Conservation (phyloP, 1,140 invertebrate genomes). For the Magallana angulata region DNA sequence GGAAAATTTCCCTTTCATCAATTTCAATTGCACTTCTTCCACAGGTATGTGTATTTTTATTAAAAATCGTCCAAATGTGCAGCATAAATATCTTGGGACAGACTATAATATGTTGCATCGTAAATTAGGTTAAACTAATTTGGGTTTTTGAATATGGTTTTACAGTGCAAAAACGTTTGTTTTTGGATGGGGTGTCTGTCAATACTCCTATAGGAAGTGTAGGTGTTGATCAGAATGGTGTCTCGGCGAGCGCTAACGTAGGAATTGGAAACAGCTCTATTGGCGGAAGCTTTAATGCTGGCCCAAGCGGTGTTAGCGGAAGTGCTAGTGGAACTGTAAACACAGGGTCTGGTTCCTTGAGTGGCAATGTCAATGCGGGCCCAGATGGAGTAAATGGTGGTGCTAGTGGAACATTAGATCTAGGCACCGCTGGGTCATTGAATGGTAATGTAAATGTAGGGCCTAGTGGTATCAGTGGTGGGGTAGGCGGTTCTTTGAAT, state of each 20-base stretch:
- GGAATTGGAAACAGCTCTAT: background rate
- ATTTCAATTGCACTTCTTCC: too few species aligned
- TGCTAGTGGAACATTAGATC: conserved; percentile 26
- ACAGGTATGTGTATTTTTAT: too few species aligned
- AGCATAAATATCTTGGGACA: too few species aligned
- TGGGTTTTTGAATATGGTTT: background rate
- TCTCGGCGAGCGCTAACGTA: conserved; percentile 22
- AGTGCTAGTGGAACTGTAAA: conserved; percentile 35
- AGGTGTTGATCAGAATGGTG: conserved; percentile 29
- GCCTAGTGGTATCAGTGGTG: conserved; percentile 11
- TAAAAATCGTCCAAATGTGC: too few species aligned
- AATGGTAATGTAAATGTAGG: conserved; percentile 7
- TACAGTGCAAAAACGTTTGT: background rate
- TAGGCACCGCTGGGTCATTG: background rate
- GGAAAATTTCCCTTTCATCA: too few species aligned
- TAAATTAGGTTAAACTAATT: too few species aligned
- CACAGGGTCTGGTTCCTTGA: background rate
- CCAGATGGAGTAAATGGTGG: conserved; percentile 33
- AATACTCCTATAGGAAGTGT: conserved; percentile 34
- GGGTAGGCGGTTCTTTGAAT: background rate
- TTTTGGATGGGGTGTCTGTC: conserved; percentile 31
- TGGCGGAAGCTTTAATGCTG: conserved; percentile 19
- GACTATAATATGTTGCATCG: too few species aligned
- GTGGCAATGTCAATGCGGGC: conserved; percentile 39
- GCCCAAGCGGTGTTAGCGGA: conserved; percentile 36